phyloP scores from a whole-genome alignment of 2,113 vertebrate species.

The Pseudorhombus dupliciocellatus region DNA sequence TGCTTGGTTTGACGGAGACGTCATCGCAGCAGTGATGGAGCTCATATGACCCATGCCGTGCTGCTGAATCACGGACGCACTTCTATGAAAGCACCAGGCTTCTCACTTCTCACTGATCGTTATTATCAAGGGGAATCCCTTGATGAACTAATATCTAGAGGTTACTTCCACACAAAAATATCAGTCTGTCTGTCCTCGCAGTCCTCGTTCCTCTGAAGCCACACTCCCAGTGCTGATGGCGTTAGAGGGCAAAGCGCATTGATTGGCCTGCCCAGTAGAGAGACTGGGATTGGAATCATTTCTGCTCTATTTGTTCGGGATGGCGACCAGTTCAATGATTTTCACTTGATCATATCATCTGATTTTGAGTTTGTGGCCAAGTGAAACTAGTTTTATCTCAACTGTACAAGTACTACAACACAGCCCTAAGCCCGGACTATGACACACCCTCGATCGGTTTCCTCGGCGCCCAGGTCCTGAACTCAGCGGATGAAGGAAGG shows the following conservation, averaged over 20 bases:
- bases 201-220: neutral
- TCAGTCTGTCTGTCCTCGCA: neutral
- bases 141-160: neutral
- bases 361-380: neutral
- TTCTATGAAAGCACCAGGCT: neutral
- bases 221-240: slow-evolving; percentile 19
- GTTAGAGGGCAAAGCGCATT: slow-evolving; percentile 25
- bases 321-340: slow-evolving; percentile 20
- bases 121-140: neutral
- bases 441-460: neutral
- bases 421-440: neutral
- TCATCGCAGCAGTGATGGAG: slow-evolving; percentile 2
- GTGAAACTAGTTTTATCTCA: neutral
- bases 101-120: neutral
- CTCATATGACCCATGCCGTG: neutral
- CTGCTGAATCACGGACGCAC: slow-evolving; percentile 6
- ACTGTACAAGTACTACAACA: neutral
- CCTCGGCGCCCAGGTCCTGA: neutral
- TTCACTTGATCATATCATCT: slow-evolving; percentile 5
- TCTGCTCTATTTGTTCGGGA: slow-evolving; percentile 60
- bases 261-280: slow-evolving; percentile 45
- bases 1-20: slow-evolving; percentile 8
- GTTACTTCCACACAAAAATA: neutral
- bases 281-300: slow-evolving; percentile 51
- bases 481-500: neutral